Conservation (phyloP, 2,888 invertebrate species). For the Rhodophaea formosa region DNA sequence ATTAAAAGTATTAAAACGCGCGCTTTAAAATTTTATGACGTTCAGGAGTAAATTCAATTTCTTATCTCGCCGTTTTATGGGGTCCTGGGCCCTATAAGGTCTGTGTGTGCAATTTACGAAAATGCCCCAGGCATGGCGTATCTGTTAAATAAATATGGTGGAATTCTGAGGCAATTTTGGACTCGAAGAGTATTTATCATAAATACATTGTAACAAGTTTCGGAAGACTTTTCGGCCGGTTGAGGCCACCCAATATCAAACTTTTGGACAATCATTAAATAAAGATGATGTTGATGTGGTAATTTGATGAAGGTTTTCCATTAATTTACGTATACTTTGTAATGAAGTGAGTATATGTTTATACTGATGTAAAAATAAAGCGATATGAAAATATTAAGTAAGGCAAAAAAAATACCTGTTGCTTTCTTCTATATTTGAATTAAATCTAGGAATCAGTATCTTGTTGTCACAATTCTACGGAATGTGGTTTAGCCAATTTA, state of each 20-base stretch:
- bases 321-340: no score
- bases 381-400: no score
- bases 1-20: conserved; percentile 27
- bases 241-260: neutral
- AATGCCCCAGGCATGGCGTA: conserved; percentile 34
- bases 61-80: conserved; percentile 50
- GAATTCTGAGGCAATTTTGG: conserved; percentile 1
- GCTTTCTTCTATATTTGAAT: no score
- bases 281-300: no score
- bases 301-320: no score
- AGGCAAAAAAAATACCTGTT: no score
- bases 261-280: no score
- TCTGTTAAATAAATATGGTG: conserved; percentile 33
- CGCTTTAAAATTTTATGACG: conserved; percentile 37
- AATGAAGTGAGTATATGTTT: no score
- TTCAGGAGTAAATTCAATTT: conserved; percentile 45
- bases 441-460: no score
- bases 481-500: no score
- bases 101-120: conserved; percentile 40
- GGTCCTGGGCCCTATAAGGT: conserved; percentile 39
- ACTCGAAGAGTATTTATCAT: neutral
- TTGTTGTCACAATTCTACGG: no score
- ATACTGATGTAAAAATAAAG: no score
- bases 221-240: neutral
- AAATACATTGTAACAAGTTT: neutral